A percentile compares a stretch with the other conserved stretches of the same genome.
These are phyloP conservation scores for Ganaspis sp. DNA, from an alignment of 1,140 invertebrate species.

Conservation along the genomic window DNA sequence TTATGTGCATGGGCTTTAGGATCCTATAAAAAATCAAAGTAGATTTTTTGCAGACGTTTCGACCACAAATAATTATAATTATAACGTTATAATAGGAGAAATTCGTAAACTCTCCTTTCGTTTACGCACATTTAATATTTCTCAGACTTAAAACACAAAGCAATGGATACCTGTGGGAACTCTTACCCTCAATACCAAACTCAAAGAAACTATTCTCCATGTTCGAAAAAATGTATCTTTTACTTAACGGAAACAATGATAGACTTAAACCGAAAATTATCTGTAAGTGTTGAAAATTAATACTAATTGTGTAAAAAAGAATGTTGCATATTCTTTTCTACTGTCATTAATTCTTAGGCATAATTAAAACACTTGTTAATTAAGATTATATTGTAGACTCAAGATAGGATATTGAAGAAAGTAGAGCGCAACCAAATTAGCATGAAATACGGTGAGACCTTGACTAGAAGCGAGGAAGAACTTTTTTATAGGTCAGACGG, in stretches of 20 bases:
- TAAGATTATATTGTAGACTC: slow-evolving; percentile 11
- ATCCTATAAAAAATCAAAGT: no score
- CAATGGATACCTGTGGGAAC: background rate
- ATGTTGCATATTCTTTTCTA: background rate
- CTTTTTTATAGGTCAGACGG: slow-evolving; percentile 43
- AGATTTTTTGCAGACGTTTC: no score
- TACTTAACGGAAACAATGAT: slow-evolving; percentile 36
- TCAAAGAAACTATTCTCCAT: background rate
- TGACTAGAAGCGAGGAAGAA: slow-evolving; percentile 43
- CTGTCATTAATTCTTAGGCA: background rate
- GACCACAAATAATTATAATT: no score
- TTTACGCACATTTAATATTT: background rate
- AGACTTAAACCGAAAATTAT: slow-evolving; percentile 33
- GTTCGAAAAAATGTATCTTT: slow-evolving; percentile 32
- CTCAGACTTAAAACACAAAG: background rate
- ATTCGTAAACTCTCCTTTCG: no score
- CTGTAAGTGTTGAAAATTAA: background rate
- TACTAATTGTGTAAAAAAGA: background rate
- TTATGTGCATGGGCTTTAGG: no score
- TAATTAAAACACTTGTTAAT: background rate
- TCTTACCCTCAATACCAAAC: background rate
- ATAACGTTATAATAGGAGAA: no score
- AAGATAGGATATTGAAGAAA: slow-evolving; percentile 37
- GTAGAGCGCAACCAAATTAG: slow-evolving; percentile 29
- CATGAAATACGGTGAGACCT: slow-evolving; percentile 43